phyloP scores from a whole-genome alignment of 2,113 vertebrate genomes.

The Lophius piscatorius region DNA sequence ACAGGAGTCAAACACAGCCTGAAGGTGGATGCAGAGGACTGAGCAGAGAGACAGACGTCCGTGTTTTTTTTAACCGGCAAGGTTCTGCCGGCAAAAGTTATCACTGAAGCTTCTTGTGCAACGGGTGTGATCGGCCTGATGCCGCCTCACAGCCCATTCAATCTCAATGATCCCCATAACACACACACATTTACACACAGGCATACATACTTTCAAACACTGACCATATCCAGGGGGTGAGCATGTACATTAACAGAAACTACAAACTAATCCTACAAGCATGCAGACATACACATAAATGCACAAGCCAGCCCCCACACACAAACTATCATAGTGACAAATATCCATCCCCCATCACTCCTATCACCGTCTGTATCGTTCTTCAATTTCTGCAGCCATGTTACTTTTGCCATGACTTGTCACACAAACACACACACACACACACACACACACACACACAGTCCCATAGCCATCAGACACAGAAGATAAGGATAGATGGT shows the following conservation, averaged over 20 bases:
- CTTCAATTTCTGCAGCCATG: conserved; percentile 15
- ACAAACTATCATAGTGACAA: conserved; percentile 54
- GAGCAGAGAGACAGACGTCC: background rate
- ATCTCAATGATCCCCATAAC: conserved; percentile 18
- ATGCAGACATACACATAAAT: conserved; percentile 19
- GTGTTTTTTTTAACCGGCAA: background rate
- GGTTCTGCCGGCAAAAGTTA: background rate
- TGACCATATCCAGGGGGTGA: conserved; percentile 37
- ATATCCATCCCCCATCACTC: conserved; percentile 54
- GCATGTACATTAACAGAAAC: conserved; percentile 21
- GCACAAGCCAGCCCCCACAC: conserved; percentile 2
- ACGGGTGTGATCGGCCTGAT: conserved; percentile 15
- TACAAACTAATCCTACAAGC: conserved; percentile 33
- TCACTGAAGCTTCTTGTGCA: background rate
- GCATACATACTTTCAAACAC: conserved; percentile 18
- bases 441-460: conserved; percentile 16
- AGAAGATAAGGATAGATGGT: conserved; percentile 30
- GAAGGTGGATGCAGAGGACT: conserved; percentile 5
- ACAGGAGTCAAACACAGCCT: background rate
- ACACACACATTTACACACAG: conserved; percentile 5
- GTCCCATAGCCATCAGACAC: conserved; percentile 16
- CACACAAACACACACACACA: conserved; percentile 10
- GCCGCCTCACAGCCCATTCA: background rate
- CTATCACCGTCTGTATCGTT: conserved; percentile 62
- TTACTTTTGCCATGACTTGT: conserved; percentile 26